Conservation (phyloP, 2,797 vertebrate species). For the Danio albolineatus region DNA sequence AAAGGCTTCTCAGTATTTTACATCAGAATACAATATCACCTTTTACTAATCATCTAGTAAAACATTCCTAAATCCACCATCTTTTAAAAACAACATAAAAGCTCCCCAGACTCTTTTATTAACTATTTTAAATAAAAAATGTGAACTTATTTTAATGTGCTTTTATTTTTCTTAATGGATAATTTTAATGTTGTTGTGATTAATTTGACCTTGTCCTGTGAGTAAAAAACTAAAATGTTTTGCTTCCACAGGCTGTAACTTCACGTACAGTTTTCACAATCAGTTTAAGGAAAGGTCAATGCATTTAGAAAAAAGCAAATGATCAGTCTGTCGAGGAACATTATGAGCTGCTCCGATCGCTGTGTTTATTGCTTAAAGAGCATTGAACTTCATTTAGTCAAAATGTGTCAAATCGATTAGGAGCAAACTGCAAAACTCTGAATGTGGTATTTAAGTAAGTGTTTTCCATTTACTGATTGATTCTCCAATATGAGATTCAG, state of each 20-base stretch:
- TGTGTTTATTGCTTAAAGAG: neutral
- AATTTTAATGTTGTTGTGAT: constrained; percentile 7
- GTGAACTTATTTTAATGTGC: too few species aligned
- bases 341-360: neutral
- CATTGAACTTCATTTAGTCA: neutral
- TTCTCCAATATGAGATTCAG: constrained; percentile 44
- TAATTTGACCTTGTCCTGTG: constrained; percentile 8
- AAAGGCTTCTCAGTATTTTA: too few species aligned
- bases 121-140: too few species aligned
- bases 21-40: too few species aligned
- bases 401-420: constrained; percentile 1
- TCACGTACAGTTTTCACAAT: neutral
- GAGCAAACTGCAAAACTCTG: neutral
- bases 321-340: neutral
- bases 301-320: neutral
- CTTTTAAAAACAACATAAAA: too few species aligned
- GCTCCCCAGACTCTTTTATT: too few species aligned
- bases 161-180: constrained; percentile 10
- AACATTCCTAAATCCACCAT: too few species aligned
- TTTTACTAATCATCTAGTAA: too few species aligned
- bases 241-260: neutral
- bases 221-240: constrained; percentile 19
- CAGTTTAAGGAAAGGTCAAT: neutral
- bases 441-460: constrained; percentile 20
- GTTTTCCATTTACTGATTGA: constrained; percentile 26